Conservation (phyloP, 2,888 invertebrate species). For the Nomada fabriciana region DNA sequence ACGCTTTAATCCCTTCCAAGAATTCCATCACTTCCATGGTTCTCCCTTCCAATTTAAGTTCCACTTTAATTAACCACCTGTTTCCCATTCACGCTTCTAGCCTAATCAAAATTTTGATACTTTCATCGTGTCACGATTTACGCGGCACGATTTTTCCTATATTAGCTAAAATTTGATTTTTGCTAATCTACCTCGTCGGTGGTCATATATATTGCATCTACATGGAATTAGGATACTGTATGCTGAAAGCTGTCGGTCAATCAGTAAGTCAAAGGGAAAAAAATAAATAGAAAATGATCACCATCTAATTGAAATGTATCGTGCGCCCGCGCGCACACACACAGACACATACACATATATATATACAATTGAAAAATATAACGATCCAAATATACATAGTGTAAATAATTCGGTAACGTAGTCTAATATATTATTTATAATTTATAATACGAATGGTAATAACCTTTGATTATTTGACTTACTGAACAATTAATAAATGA, state of each 20-base stretch:
- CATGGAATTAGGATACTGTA: slow-evolving; percentile 40
- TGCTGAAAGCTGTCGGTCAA: slow-evolving; percentile 13
- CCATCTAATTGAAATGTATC: not conserved
- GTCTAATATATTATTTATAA: slow-evolving; percentile 22
- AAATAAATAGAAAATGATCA: not conserved
- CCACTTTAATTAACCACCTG: slow-evolving; percentile 92
- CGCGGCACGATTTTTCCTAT: slow-evolving; percentile 31
- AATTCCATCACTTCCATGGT: slow-evolving; percentile 88
- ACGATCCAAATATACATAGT: not conserved
- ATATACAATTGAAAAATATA: slow-evolving; percentile 5
- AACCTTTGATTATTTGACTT: slow-evolving; percentile 35
- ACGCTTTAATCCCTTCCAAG: slow-evolving; percentile 89
- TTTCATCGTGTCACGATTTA: slow-evolving; percentile 22
- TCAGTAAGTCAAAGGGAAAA: slow-evolving; percentile 44
- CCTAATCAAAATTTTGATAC: slow-evolving; percentile 45
- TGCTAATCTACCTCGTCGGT: slow-evolving; percentile 65
- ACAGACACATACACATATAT: too few species aligned
- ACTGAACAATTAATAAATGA: slow-evolving; percentile 37
- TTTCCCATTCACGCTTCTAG: slow-evolving; percentile 38
- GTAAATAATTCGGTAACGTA: slow-evolving; percentile 4
- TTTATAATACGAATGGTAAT: slow-evolving; percentile 14
- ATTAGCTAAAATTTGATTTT: slow-evolving; percentile 55
- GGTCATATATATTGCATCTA: slow-evolving; percentile 36
- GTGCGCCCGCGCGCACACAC: too few species aligned
- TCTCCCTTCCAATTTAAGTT: slow-evolving; percentile 98